Evolutionary conservation across 2,113 vertebrate species (phyloP), one percentile per base, ranked within the genome.

Genomic region (Sigmodon hispidus): DNA sequence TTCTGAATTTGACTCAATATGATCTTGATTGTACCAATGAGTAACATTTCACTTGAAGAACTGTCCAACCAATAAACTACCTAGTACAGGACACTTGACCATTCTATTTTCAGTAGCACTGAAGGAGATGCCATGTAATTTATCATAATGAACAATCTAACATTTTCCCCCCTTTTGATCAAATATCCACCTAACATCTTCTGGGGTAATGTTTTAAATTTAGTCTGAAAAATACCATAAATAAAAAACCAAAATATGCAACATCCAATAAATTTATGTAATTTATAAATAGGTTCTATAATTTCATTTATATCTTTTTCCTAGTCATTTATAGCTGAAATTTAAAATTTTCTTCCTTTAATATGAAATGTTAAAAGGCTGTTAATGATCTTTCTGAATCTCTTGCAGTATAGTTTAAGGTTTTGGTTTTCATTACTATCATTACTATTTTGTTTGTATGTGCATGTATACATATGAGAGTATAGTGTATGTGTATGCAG

Each of bases 1-100:
- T 36, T 79, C 55, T 70, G 96, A 92, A 90, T 89, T 12, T 93
- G 75, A 90, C 55, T 87, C 87, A 96, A 96, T 61, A 93, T n/a
- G 17, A 88, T 50, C 29, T 24, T 94, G 48, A 95, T 7, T 91
- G 4, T 90, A 69, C n/a, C 69, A 93, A 88, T 73, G 36, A 93
- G 84, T 84, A n/a, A 59, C 17, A 94, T 89, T 96, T 87, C 52
- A 94, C 65, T 75, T 36, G 70, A 96, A 94, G 16, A 88, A 88
- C 26, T 85, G 36, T 73, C n/a, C 83, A 59, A 80, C 48, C 63
- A 61, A 26, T 61, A 61, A 61, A 61, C 11, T 31, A 31, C 90
- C 50, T 65, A 93, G 43, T 48, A 85, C 2, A 79, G 31, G 73
- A 76, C 61, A 93, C 57, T 22, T 88, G n/a, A 59, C 36, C 73